Evolutionary conservation across 2,888 invertebrate species (phyloP), one percentile per base, ranked within the genome.

Genomic region (Clanis bilineata): DNA sequence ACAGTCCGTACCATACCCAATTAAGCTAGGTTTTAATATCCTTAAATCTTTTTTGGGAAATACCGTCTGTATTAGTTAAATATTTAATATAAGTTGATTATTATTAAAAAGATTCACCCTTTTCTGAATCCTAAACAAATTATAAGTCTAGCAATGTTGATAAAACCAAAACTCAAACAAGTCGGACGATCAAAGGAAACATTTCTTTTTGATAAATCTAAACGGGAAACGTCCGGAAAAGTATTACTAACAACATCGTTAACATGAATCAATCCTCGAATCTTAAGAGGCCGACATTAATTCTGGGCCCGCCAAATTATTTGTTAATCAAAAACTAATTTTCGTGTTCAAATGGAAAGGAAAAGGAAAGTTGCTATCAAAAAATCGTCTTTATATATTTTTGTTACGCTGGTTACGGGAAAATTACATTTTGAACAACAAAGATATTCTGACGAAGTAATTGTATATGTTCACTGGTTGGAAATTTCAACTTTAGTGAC

Each of bases 171-270:
- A 51, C 15, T 15, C 28, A 18, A 12, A 18, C 32, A n/a, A 51
- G 28, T 32, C 32, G 51, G 32, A 32, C 51, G 51, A 51, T 51
- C 51, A 51, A 51, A 51, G 51, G 9, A 18, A 51, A 51, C 18
- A 28, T 32, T 51, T 9, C 28, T 28, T 51, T 51, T 51, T 51
- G 28, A 51, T 32, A 51, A 51, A 28, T 3, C 32, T 51, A 51
- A 51, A 51, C 32, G 28, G 32, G 18, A 18, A 32, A 51, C 28
- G 51, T 51, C 28, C 51, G 51, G 18, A 32, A 51, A 51, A 51
- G 51, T 51, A 32, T 51, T 51, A 51, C 18, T 3, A 32, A 18
- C 28, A 28, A 51, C 28, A 51, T 51, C 51, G 10, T 51, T 32
- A 32, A 28, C 28, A 32, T 18, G 51, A 28, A 18, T 51, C 18